phyloP scores from a whole-genome alignment of 23 tunicate genomes.

The Halocynthia roretzi region DNA sequence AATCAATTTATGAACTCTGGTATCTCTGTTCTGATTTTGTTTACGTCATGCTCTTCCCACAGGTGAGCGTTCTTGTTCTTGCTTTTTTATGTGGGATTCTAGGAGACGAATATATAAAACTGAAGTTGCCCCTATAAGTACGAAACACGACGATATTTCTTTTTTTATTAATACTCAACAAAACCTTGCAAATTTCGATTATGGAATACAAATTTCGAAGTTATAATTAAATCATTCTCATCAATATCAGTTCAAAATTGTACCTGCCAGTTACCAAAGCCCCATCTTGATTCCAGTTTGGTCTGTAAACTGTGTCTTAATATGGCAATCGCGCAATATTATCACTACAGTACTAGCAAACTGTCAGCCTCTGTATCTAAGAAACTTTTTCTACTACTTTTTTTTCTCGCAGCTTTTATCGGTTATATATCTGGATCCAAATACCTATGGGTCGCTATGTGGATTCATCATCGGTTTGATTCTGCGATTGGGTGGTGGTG shows the following conservation, averaged over 20 bases:
- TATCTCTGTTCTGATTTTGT: slow-evolving; percentile 69
- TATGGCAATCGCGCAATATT: neutral
- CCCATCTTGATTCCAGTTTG: neutral
- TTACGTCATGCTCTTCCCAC: slow-evolving; percentile 83
- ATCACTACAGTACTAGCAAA: neutral
- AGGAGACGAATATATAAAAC: neutral
- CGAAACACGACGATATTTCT: neutral
- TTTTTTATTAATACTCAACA: neutral
- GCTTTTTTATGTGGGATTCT: neutral
- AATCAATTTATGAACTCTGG: slow-evolving; percentile 75
- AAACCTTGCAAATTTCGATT: too few relatives aligned
- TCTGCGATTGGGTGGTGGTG: slow-evolving; percentile 78
- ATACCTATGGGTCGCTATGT: slow-evolving; percentile 70
- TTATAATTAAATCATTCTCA: too few relatives aligned
- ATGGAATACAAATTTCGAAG: too few relatives aligned
- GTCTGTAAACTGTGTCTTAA: neutral
- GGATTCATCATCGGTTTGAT: slow-evolving; percentile 59
- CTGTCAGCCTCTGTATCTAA: neutral
- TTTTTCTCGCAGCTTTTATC: slow-evolving; percentile 31
- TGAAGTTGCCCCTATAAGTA: neutral
- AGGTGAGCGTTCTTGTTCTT: slow-evolving; percentile 27
- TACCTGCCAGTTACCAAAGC: neutral
- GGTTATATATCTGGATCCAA: slow-evolving; percentile 72
- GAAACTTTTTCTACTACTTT: neutral
- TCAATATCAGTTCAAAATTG: slow-evolving; percentile 1